phyloP scores from a whole-genome alignment of 2,888 invertebrate genomes.

The Metopia argyrocephala region DNA sequence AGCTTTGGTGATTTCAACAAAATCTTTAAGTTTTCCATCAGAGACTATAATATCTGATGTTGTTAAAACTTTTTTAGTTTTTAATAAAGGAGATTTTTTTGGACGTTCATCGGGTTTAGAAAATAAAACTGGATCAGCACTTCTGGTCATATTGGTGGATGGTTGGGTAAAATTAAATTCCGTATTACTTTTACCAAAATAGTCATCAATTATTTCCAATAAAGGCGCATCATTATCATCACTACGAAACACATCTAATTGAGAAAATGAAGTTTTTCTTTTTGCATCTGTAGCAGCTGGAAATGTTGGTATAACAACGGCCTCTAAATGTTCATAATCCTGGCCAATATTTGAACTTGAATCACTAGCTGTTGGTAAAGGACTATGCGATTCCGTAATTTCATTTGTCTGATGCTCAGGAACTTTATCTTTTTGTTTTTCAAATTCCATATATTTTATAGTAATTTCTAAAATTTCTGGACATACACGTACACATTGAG shows the following conservation, averaged over 20 bases:
- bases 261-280: constrained; percentile 52
- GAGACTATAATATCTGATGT: constrained; percentile 76
- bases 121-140: constrained; percentile 73
- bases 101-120: constrained; percentile 39
- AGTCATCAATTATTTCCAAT: constrained; percentile 83
- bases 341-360: constrained; percentile 70
- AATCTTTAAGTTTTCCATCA: constrained; percentile 44
- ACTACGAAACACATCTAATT: constrained; percentile 47
- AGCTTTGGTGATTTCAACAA: constrained; percentile 67
- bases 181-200: constrained; percentile 81
- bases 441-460: constrained; percentile 81
- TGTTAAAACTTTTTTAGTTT: constrained; percentile 67
- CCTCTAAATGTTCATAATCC: constrained; percentile 69
- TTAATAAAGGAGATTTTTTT: constrained; percentile 26
- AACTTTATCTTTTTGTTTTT: constrained; percentile 49
- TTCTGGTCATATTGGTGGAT: constrained; percentile 63
- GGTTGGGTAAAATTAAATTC: constrained; percentile 69
- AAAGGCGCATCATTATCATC: constrained; percentile 65
- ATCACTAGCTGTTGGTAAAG: constrained; percentile 65
- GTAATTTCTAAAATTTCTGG: constrained; percentile 86
- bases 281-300: constrained; percentile 13
- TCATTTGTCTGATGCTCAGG: constrained; percentile 13
- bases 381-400: constrained; percentile 67
- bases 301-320: constrained; percentile 44
- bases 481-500: constrained; percentile 85